These are phyloP conservation scores for Nettapus auritus DNA, from an alignment of 2,113 vertebrate genomes.

Conservation along the genomic window DNA sequence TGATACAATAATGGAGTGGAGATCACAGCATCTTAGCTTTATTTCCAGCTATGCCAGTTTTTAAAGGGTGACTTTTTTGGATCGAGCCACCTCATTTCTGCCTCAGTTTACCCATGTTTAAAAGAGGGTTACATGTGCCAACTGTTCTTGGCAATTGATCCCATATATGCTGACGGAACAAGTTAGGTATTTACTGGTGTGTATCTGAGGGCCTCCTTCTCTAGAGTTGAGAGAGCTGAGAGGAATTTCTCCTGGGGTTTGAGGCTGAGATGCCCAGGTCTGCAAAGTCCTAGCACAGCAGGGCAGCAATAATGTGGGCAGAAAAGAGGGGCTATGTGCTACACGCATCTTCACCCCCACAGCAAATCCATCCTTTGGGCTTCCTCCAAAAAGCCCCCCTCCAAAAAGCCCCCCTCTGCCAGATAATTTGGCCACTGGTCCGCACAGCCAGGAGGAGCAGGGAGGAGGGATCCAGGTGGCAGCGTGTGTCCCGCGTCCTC, in stretches of 20 bases:
- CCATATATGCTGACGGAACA: neutral
- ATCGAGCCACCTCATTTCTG: neutral
- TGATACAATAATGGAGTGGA: neutral
- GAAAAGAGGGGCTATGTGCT: neutral
- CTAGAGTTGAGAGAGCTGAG: neutral
- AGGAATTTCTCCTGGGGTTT: neutral
- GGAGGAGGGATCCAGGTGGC: neutral
- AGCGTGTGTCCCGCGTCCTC: neutral
- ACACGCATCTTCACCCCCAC: neutral
- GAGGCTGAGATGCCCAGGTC: neutral
- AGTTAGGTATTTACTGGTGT: neutral
- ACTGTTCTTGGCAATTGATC: neutral
- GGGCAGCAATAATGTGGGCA: neutral
- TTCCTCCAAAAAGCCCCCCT: neutral
- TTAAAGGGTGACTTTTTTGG: neutral
- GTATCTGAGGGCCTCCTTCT: neutral
- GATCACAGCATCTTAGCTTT: neutral
- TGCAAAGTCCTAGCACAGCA: neutral
- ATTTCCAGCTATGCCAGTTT: neutral
- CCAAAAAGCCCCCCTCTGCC: neutral
- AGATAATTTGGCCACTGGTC: neutral
- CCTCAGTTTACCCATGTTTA: slow-evolving; percentile 11
- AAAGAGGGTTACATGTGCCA: neutral
- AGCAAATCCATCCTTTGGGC: neutral
- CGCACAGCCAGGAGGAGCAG: neutral